Evolutionary conservation across 2,888 invertebrate species (phyloP).

Genomic region (Argyresthia albistria): DNA sequence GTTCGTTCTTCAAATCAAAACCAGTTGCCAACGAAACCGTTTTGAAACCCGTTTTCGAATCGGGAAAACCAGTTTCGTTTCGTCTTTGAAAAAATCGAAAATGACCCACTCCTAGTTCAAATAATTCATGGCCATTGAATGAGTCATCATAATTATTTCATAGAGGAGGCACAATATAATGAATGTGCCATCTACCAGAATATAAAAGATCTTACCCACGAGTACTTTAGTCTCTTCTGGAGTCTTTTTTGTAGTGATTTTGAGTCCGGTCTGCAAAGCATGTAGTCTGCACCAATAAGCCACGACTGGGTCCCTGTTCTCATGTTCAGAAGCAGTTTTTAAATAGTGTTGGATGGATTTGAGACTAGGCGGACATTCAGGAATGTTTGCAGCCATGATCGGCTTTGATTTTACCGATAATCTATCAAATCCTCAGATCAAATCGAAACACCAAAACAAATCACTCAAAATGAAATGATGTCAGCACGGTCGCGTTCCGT

Average conservation of each 20-base stretch:
- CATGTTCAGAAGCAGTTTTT: conserved; percentile 94
- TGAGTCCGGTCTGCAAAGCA: conserved; percentile 91
- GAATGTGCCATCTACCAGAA: not conserved
- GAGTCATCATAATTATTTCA: too few relatives aligned
- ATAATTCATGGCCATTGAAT: too few relatives aligned
- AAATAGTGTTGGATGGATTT: conserved; percentile 92
- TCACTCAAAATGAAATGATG: too few relatives aligned
- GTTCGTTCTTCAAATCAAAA: too few relatives aligned
- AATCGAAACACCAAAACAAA: too few relatives aligned
- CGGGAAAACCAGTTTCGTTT: too few relatives aligned
- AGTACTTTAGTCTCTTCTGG: conserved; percentile 89
- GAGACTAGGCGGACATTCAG: conserved; percentile 82
- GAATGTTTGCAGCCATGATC: conserved; percentile 44
- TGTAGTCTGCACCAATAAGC: conserved; percentile 96
- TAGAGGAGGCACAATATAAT: not conserved
- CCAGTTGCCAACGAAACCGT: too few relatives aligned
- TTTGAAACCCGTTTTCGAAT: too few relatives aligned
- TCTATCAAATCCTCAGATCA: too few relatives aligned
- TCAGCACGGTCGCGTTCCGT: too few relatives aligned
- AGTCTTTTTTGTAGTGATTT: conserved; percentile 80
- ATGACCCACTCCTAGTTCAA: too few relatives aligned
- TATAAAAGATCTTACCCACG: conserved; percentile 52
- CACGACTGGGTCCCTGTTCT: conserved; percentile 88
- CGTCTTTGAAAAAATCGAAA: too few relatives aligned
- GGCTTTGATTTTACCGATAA: not conserved